Percentiles rank a stretch among this genome's conserved stretches.
Conservation (phyloP, 2,797 vertebrate genomes). For the Vireo griseus region DNA sequence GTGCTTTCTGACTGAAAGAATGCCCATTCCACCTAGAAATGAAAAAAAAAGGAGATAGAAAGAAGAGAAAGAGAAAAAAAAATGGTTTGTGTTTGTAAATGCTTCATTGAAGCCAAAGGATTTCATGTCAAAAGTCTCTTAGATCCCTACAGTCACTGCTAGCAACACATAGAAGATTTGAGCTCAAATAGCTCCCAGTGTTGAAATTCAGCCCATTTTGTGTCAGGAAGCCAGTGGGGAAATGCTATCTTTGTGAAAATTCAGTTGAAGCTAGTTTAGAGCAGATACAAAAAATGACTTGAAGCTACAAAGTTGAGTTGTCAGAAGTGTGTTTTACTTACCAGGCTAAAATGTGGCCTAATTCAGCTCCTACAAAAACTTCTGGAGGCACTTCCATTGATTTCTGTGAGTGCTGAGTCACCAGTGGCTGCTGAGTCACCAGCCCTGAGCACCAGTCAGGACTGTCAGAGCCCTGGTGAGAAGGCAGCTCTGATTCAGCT, state of each 20-base stretch:
- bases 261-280: conserved; percentile 16
- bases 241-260: conserved; percentile 32
- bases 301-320: background rate
- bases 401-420: conserved; percentile 20
- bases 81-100: background rate
- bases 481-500: conserved; percentile 20
- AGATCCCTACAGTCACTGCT: conserved; percentile 12
- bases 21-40: background rate
- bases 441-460: background rate
- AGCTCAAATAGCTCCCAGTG: conserved; percentile 6
- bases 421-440: conserved; percentile 18
- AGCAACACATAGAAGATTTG: background rate
- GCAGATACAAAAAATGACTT: background rate
- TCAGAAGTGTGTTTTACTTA: background rate
- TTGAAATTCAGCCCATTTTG: conserved; percentile 32
- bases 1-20: background rate
- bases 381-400: background rate
- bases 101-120: background rate
- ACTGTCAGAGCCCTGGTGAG: background rate
- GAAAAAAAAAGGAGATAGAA: background rate
- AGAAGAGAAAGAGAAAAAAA: fast-evolving
- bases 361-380: background rate
- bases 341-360: background rate
- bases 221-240: conserved; percentile 39
- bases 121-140: conserved; percentile 1